Evolutionary conservation across 2,888 invertebrate species (phyloP).

Genomic region (Maniola hyperantus): DNA sequence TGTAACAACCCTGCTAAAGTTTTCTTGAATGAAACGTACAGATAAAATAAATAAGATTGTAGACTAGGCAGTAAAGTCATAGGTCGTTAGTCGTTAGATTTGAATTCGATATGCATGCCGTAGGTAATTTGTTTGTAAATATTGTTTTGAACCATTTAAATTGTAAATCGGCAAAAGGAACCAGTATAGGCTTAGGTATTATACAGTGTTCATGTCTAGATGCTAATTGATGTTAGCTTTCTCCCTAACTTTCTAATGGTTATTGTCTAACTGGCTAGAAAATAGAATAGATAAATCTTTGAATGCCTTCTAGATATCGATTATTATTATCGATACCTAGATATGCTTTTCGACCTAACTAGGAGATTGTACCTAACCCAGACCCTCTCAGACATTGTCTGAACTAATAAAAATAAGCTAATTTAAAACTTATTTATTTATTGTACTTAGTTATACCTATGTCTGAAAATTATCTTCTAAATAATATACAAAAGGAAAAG

Average conservation of each 20-base stretch:
- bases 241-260: conserved; percentile 19
- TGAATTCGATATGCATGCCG: too few species aligned
- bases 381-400: not conserved
- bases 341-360: not conserved
- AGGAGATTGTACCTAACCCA: not conserved
- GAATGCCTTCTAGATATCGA: conserved; percentile 7
- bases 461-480: too few species aligned
- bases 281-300: conserved; percentile 10
- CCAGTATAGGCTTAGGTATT: not conserved
- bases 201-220: conserved; percentile 6
- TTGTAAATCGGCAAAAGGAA: not conserved
- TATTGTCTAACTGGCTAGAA: conserved; percentile 16
- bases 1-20: too few species aligned
- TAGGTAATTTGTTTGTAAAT: too few species aligned
- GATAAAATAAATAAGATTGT: too few species aligned
- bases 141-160: too few species aligned
- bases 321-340: not conserved
- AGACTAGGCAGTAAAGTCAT: too few species aligned
- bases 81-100: too few species aligned
- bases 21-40: too few species aligned
- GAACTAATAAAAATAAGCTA: not conserved
- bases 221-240: conserved; percentile 19
- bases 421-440: not conserved
- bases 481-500: too few species aligned
- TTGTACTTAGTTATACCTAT: too few species aligned